These are phyloP conservation scores for Nothobranchius furzeri DNA, from an alignment of 2,113 vertebrate genomes.

Conservation along the genomic window DNA sequence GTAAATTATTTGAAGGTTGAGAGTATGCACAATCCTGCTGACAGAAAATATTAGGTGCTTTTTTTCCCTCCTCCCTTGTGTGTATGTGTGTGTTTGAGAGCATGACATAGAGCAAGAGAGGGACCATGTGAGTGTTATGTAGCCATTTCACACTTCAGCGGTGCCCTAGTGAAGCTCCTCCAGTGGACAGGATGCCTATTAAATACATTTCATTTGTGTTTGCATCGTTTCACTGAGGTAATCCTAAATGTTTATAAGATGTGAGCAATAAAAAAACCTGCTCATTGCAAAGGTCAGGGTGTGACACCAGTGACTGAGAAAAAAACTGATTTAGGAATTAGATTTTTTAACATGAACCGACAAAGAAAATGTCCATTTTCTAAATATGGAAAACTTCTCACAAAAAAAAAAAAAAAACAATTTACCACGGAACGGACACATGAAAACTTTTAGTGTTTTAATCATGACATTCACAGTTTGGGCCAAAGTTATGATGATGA, in stretches of 20 bases:
- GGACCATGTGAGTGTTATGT: conserved; percentile 64
- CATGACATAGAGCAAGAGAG: conserved; percentile 33
- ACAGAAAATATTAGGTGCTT: conserved; percentile 71
- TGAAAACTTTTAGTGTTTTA: conserved; percentile 7
- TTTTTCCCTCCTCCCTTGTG: conserved; percentile 23
- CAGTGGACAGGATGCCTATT: conserved; percentile 68
- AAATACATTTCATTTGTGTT: conserved; percentile 77
- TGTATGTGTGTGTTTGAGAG: conserved; percentile 28
- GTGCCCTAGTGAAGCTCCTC: conserved; percentile 67
- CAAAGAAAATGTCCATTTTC: no score
- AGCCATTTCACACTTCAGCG: conserved; percentile 69
- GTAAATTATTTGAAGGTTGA: conserved; percentile 83
- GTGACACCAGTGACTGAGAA: conserved; percentile 52
- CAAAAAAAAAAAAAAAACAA: no score
- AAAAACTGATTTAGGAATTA: conserved; percentile 39
- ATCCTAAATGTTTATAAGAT: conserved; percentile 79
- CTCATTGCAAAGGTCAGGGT: conserved; percentile 59
- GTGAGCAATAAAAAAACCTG: conserved; percentile 70
- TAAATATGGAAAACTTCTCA: no score
- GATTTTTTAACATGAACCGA: conserved; percentile 27
- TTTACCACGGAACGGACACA: no score
- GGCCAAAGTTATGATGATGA: conserved; percentile 60
- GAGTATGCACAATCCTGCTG: conserved; percentile 73
- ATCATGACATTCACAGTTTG: conserved; percentile 76
- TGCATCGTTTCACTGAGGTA: conserved; percentile 75